These are phyloP conservation scores for Cyanistes caeruleus DNA, from an alignment of 2,113 vertebrate genomes.

Conservation along the genomic window DNA sequence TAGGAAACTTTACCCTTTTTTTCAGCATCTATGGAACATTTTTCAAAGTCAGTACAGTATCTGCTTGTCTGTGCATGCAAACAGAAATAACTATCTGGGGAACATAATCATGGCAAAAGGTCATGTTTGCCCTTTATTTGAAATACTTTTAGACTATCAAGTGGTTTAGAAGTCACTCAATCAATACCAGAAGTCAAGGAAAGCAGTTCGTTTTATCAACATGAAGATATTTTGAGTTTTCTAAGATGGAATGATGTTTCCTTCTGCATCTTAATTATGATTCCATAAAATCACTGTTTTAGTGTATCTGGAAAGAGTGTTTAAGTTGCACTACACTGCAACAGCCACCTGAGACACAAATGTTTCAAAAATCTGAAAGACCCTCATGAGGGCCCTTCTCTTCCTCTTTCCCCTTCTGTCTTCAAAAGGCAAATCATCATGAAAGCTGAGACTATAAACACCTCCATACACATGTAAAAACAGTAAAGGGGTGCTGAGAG, in stretches of 20 bases:
- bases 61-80: constrained; percentile 23
- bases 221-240: constrained; percentile 14
- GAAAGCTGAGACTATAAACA: not conserved
- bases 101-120: constrained; percentile 49
- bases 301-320: not conserved
- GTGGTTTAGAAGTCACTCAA: constrained; percentile 48
- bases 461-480: not conserved
- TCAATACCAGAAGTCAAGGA: constrained; percentile 56
- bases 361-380: not conserved
- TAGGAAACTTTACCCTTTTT: not conserved
- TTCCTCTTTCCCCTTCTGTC: not conserved
- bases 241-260: not conserved
- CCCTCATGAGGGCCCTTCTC: not conserved
- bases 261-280: constrained; percentile 4
- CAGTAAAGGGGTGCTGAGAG: not conserved
- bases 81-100: constrained; percentile 24
- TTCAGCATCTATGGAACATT: not conserved
- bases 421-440: not conserved
- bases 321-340: not conserved
- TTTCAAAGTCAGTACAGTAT: constrained; percentile 45
- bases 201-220: constrained; percentile 26
- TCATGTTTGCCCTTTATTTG: constrained; percentile 59
- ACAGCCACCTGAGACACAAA: not conserved
- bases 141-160: constrained; percentile 62
- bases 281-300: not conserved